A percentile compares a stretch with the other conserved stretches of the same genome.
Conservation (phyloP, 2,888 invertebrate species). For the Nomada lathburiana region DNA sequence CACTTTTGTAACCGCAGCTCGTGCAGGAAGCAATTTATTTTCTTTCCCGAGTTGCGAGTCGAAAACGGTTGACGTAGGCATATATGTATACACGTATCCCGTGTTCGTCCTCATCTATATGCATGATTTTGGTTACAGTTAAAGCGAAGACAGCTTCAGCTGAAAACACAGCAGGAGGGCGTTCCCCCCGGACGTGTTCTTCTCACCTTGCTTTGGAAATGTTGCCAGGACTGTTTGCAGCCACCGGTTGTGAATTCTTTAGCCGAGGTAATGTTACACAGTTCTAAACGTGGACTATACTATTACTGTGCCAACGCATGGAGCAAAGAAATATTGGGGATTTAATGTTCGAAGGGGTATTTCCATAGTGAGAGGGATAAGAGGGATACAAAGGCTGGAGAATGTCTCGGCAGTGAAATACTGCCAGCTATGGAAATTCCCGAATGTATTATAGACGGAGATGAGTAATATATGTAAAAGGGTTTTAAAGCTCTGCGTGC, state of each 20-base stretch:
- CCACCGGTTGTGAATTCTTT: constrained; percentile 91
- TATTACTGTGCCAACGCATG: too few relatives aligned
- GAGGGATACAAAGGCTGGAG: too few relatives aligned
- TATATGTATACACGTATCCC: too few relatives aligned
- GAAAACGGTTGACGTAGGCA: neutral
- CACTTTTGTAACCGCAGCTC: too few relatives aligned
- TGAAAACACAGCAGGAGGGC: constrained; percentile 86
- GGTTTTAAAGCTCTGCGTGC: too few relatives aligned
- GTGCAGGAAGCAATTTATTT: constrained; percentile 6
- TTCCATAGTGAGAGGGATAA: too few relatives aligned
- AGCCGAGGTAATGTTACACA: constrained; percentile 87
- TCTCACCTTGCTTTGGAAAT: constrained; percentile 93
- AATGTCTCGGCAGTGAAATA: too few relatives aligned
- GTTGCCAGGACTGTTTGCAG: constrained; percentile 94
- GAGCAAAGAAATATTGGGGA: too few relatives aligned
- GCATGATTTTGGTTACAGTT: constrained; percentile 84
- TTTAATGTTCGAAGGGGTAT: too few relatives aligned
- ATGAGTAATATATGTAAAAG: too few relatives aligned
- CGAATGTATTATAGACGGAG: too few relatives aligned
- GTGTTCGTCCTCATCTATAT: constrained; percentile 39
- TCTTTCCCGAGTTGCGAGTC: constrained; percentile 9
- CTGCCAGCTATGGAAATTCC: too few relatives aligned
- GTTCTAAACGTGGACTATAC: neutral
- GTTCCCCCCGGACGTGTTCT: constrained; percentile 90
- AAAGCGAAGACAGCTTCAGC: constrained; percentile 88